Base-by-base conservation (phyloP, 2,888 invertebrate species). In the Gerris lacustris region DNA sequence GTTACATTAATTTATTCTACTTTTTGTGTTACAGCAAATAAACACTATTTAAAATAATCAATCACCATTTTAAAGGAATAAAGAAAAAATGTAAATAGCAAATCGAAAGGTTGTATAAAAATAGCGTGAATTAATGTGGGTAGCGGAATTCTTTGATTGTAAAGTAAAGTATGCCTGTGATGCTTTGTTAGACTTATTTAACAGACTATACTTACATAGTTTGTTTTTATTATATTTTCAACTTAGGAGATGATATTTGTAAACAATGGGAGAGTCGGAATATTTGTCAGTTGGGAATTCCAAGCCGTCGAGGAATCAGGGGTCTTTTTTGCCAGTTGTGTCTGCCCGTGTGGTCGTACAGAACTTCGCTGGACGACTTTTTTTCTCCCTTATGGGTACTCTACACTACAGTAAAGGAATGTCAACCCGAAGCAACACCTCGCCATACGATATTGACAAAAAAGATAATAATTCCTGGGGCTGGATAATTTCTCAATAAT, bases 281-380 rank as follows among this genome's bases (percentile, higher is more conserved):
- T 55, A 55, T 55, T 55, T 55, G 55, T 55, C 55, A 55, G 55
- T 9, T 55, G 55, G 55, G 55, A 55, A 55, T 55, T 55, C 55
- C 9, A 55, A 55, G 55, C 55, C 55, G 55, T 15, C 55, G 11
- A 55, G 15, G 55, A 55, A 55, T 55, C 55, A 1, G 55, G 5
- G 9, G 31, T 15, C 11, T 9, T 55, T 55, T 55, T 55, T 55
- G 55, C 55, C 55, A 55, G 55, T 55, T 55, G 15, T 55, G 11
- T 55, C 55, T 55, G 31, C 31, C 31, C 55, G 11, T 55, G 55
- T 55, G 55, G 55, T 55, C 55, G 15, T 11, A 55, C 55, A 55
- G 9, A 55, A 9, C 55, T 55, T 11, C 55, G 2, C 11, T 55
- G 55, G 55, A 15, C 55, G 55, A 55, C 55, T 11, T 55, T 55